Evolutionary conservation across 2,113 vertebrate species (phyloP), one percentile per base, ranked within the genome.

Genomic region (Aythya baeri): DNA sequence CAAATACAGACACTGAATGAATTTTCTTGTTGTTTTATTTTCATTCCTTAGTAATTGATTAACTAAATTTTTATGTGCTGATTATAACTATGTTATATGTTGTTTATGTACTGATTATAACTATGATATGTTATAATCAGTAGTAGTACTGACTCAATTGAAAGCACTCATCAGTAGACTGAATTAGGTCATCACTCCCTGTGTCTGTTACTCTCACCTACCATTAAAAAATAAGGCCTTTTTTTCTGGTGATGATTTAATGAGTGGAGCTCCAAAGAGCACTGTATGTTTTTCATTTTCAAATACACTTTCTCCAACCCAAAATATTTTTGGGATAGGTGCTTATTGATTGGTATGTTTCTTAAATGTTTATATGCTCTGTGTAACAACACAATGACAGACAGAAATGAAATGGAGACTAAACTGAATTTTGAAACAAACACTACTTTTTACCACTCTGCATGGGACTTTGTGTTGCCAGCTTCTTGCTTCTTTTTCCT

Each of bases 191-290:
- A 86, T 90, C 57, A 10, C n/a, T 86, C 52, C 46, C 8, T 20
- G 54, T 82, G 74, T 79, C 74, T 49, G 46, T 49, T 49, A 90
- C 22, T 91, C 65, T 65, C 79, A 83, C 62, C 75, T 81, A 34
- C 52, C 63, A 67, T n/a, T 55, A 74, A 52, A 95, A 25, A 89
- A 86, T 50, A 88, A 89, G 13, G 14, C 50, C 29, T 32, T 94
- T 46, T 95, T 72, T 52, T 26, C 70, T 91, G 54, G 8, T 71
- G 38, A 52, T 63, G 54, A 94, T 88, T 93, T 95, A 88, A 82
- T 55, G 41, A 91, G 34, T 17, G 6, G 25, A 86, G 16, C 44
- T 96, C 57, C 73, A 44, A 91, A 88, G 32, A 8, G 27, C 34
- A 79, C 23, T 21, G 54, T 52, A 6, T 63, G 68, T 82, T 95